Conservation (phyloP, 2,113 vertebrate genomes). For the Alligator mississippiensis region DNA sequence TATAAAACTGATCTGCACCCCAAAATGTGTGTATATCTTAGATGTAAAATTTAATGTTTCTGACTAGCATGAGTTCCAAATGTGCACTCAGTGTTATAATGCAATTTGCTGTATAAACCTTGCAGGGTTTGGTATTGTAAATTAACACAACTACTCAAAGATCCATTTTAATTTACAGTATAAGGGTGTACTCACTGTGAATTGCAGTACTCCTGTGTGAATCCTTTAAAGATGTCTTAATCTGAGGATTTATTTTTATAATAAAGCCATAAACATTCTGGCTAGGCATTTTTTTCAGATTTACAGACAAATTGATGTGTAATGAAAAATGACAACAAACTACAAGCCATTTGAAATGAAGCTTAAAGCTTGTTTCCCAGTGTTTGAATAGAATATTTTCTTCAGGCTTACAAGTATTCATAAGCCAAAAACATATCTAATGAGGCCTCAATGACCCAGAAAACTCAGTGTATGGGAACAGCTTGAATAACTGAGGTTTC, state of each 20-base stretch:
- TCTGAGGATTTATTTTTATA: constrained; percentile 52
- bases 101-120: background rate
- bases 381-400: constrained; percentile 51
- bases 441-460: constrained; percentile 70
- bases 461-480: constrained; percentile 38
- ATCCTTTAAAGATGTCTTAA: constrained; percentile 47
- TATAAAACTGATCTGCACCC: background rate
- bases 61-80: constrained; percentile 20
- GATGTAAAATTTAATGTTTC: background rate
- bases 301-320: constrained; percentile 32
- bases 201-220: background rate
- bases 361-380: constrained; percentile 42
- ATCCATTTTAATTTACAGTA: background rate
- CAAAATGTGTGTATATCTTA: background rate
- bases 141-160: background rate
- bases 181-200: background rate
- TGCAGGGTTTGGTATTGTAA: background rate
- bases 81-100: background rate
- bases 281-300: constrained; percentile 17
- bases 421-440: constrained; percentile 58
- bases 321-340: constrained; percentile 50
- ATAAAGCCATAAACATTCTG: constrained; percentile 34
- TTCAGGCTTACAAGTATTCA: constrained; percentile 63
- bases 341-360: constrained; percentile 37
- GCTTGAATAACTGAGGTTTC: constrained; percentile 13